Evolutionary conservation across 1,140 invertebrate species (phyloP), one percentile per base, ranked within the genome.

Genomic region (Charaxes varanes): DNA sequence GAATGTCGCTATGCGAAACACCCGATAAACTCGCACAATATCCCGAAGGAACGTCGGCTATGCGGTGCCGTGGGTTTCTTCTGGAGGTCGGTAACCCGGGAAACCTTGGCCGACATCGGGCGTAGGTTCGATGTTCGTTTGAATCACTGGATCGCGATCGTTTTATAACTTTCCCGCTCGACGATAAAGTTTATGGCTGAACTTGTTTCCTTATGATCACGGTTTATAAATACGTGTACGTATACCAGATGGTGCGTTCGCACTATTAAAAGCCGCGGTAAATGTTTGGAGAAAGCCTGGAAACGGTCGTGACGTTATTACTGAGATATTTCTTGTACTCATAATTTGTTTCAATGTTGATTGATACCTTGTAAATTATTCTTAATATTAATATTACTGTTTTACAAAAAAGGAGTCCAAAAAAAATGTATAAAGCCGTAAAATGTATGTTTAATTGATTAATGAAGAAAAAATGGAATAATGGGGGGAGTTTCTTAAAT

Each of bases 21-120:
- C 21, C 56, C 53, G 55, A 65, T 68, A 50, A 49, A 35, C 38
- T 49, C 26, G 41, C 26, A 47, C 35, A 40, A 41, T 41, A 37
- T 41, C 15, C 26, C 10, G 11, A 14, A 26, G 30, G 36, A 17
- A 27, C 23, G 35, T 36, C 15, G 26, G 32, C 22, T 44, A 50
- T 50, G 34, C 14, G 32, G 28, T 44, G 59, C 57, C 61, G 52
- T 33, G 37, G 32, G 23, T 56, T 62, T 62, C 53, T 53, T 55
- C 43, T 31, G 33, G 37, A 27, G 67, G 66, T 76, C 62, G 58
- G 26, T 49, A 55, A 65, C 63, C 73, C 42, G 22, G 12, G 56
- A 49, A 68, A 81, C 77, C 77, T 81, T 81, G 77, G 77, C 77
- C 77, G 73, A 78, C 65, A 79, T 79, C 62, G 64, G 68, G 71